phyloP scores from a whole-genome alignment of 2,113 vertebrate species.

The Corynorhinus townsendii region DNA sequence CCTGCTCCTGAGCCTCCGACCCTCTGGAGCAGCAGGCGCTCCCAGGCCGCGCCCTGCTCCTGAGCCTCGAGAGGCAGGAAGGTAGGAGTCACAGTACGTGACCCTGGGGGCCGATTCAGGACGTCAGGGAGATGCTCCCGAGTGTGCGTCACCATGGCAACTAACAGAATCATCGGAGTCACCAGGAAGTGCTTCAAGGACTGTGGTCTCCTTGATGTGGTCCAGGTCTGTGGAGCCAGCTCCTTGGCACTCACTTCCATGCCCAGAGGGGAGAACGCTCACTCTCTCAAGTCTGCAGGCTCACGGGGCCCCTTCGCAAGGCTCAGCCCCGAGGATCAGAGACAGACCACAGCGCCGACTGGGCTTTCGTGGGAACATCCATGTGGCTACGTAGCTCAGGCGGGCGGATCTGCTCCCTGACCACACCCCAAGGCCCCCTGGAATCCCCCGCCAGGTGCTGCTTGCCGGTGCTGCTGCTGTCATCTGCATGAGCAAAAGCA shows the following conservation, averaged over 20 bases:
- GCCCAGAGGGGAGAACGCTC: not conserved
- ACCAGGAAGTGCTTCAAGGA: constrained; percentile 55
- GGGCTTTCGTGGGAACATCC: not conserved
- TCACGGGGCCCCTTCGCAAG: fast-evolving
- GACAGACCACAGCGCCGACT: fast-evolving
- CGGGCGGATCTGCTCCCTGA: not conserved
- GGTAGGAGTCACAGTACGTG: not conserved
- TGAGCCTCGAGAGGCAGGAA: not conserved
- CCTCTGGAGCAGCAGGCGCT: not conserved
- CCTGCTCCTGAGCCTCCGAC: not conserved
- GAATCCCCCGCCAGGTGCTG: fast-evolving
- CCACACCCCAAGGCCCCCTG: not conserved
- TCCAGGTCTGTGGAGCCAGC: not conserved
- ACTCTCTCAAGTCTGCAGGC: fast-evolving
- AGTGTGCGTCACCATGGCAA: constrained; percentile 27
- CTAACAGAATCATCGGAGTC: constrained; percentile 32
- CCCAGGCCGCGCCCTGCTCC: not conserved
- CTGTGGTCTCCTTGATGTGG: not conserved
- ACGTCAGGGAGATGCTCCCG: not conserved
- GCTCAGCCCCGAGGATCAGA: not conserved
- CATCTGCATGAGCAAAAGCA: not conserved
- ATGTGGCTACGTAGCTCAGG: no score
- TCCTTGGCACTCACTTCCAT: not conserved
- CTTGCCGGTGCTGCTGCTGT: not conserved
- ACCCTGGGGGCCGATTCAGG: not conserved